A percentile compares a stretch with the other conserved stretches of the same genome.
These are phyloP conservation scores for Helicoverpa armigera DNA, from an alignment of 1,140 invertebrate species.

Conservation along the genomic window DNA sequence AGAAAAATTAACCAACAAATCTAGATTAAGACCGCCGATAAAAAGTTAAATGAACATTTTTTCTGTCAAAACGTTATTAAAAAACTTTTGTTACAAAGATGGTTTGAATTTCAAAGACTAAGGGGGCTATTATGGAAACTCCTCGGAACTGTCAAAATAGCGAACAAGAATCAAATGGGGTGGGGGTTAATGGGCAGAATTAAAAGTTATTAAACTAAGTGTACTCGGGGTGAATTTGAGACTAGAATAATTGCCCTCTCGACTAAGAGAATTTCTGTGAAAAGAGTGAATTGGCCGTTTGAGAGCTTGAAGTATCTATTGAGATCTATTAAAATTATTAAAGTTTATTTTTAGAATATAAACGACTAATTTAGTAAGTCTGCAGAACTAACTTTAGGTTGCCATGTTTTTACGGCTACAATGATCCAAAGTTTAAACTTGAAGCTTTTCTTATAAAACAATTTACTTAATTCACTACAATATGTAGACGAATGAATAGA, in stretches of 20 bases:
- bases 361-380: too few species aligned
- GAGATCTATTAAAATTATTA: constrained; percentile 1
- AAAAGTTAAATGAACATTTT: constrained; percentile 35
- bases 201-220: constrained; percentile 48
- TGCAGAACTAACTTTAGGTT: too few species aligned
- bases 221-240: constrained; percentile 28
- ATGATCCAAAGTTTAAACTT: too few species aligned
- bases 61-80: constrained; percentile 39
- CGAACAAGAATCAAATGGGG: constrained; percentile 33
- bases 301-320: background rate
- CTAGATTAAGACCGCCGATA: constrained; percentile 14
- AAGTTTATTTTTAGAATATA: too few species aligned
- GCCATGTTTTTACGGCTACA: too few species aligned
- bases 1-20: constrained; percentile 41
- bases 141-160: constrained; percentile 39
- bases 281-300: constrained; percentile 13
- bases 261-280: constrained; percentile 7
- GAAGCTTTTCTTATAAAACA: too few species aligned
- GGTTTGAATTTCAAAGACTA: constrained; percentile 36
- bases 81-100: constrained; percentile 23
- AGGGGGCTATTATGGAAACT: constrained; percentile 21
- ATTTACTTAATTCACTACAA: too few species aligned
- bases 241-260: constrained; percentile 40
- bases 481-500: too few species aligned
- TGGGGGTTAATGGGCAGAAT: constrained; percentile 29